Evolutionary conservation across 2,888 invertebrate genomes (phyloP), one percentile per base, ranked within the genome.

Genomic region (Cosmorhoe ocellata): DNA sequence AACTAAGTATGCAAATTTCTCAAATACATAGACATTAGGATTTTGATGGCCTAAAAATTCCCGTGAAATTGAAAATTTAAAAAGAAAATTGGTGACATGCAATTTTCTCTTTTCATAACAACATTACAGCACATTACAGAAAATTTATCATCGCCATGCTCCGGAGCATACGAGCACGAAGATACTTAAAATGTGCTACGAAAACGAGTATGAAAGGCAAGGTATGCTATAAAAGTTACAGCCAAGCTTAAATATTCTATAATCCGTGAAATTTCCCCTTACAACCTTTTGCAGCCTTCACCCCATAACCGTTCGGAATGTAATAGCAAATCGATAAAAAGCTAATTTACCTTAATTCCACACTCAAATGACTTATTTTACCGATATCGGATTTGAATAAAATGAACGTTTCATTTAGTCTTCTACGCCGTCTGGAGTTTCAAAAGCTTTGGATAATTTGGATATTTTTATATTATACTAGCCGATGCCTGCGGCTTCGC

Each of bases 221-320:
- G 42, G 50, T 42, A 42, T 38, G 36, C 41, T 47, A 52, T 59
- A 51, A 61, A 58, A 57, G 51, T 62, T 59, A 68, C 52, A 45
- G 51, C 52, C 38, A 43, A 47, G 49, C 55, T 59, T 56, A 57
- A 24, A 66, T 58, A 60, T 54, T 42, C 51, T 61, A 60, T 50
- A 46, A 52, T 50, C 33, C 28, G 43, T 43, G 45, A 58, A 61
- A 57, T 53, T 58, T 54, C 12, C 42, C 50, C n/a, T 57, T 60
- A 49, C 41, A 56, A 55, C 52, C 51, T 43, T 43, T 43, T 28
- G 43, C 30, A 14, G 31, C 45, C 50, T 47, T 52, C 41, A 54
- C 41, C 42, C 34, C 31, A 24, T 37, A 37, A 45, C 12, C 30
- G 33, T 44, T 24, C 24, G 3, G 12, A 13, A 45, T 24, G n/a